Evolutionary conservation across 1,140 invertebrate genomes (phyloP).

Genomic region (Tachypleus tridentatus): DNA sequence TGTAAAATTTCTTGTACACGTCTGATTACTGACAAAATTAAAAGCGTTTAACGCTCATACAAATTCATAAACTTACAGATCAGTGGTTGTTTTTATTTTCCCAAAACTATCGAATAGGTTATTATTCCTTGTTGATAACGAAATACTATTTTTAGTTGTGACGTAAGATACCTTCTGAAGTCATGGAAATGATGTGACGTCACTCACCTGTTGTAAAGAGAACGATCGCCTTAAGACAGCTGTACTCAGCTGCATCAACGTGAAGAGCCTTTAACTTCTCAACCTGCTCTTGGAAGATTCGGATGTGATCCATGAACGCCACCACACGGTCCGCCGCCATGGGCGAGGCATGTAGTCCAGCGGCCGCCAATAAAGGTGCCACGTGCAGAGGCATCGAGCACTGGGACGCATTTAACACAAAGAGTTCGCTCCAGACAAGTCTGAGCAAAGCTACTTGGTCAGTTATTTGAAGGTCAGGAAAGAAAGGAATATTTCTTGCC

Average conservation of each 20-base stretch:
- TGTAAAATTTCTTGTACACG: too few species aligned
- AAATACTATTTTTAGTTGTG: too few species aligned
- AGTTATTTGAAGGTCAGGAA: slow-evolving; percentile 78
- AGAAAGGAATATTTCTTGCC: slow-evolving; percentile 95
- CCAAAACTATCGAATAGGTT: too few species aligned
- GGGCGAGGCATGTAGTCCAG: slow-evolving; percentile 63
- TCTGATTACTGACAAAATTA: too few species aligned
- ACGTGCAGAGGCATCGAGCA: slow-evolving; percentile 96
- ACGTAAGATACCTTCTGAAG: too few species aligned
- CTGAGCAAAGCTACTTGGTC: slow-evolving; percentile 86
- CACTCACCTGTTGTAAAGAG: slow-evolving; percentile 96
- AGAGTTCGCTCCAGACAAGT: slow-evolving; percentile 93
- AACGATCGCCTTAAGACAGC: slow-evolving; percentile 96
- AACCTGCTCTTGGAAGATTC: slow-evolving; percentile 95
- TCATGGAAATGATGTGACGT: too few species aligned
- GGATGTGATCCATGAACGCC: slow-evolving; percentile 97
- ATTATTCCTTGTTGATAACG: too few species aligned
- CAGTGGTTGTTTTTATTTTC: too few species aligned
- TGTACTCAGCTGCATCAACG: slow-evolving; percentile 96
- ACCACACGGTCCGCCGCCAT: slow-evolving; percentile 96
- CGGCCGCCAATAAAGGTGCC: slow-evolving; percentile 83
- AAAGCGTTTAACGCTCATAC: too few species aligned
- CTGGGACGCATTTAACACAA: slow-evolving; percentile 94
- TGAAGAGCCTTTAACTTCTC: slow-evolving; percentile 95
- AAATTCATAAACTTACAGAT: too few species aligned